Base-by-base conservation (phyloP, 2,888 invertebrate genomes). In the Molanna angustata region DNA sequence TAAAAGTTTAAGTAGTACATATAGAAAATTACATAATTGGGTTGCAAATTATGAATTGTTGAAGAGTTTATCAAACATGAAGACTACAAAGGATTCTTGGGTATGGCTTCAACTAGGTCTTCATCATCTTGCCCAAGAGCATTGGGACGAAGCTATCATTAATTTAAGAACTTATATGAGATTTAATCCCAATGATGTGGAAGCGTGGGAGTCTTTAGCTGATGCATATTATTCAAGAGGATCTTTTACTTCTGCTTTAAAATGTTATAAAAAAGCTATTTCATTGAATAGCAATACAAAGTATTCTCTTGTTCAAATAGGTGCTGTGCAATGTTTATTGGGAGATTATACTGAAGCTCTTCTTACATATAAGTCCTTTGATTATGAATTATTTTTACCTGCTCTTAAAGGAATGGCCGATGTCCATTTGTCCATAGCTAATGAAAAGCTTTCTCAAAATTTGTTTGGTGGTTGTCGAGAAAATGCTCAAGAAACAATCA, bases 151-250 rank as follows among this genome's bases (percentile, higher is more conserved):
- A 64, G 90, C 94, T 13, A 86, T 94, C 42, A 78, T 83, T 53
- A 82, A 85, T 63, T 83, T 94, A 60, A 83, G 91, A 62, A 80
- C 78, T 66, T 86, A 86, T 40, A 80, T 90, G 4, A 80, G 87
- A 67, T 71, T 73, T 43, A 82, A 88, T 65, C 77, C 84, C 7
- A 76, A 75, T 57, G 86, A 92, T 69, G 80, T 83, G 77, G 85
- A 76, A 61, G 81, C 87, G 61, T 94, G 93, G 88, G 94, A 94
- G 71, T 86, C 90, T 60, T 73, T 96, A 61, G 95, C 89, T 32
- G 95, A 95, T 76, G 90, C 93, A 0, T 95, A 95, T 69, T 81
- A 85, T 63, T 82, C 83, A n/a, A 78, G 93, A 61, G 95, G 95
- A 1, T 91, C 94, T n/a, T 88, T 85, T 65, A 86, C 85, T 40